Evolutionary conservation across 35 echinoderm and acorn worm species (phyloP).

Genomic region (Amphiura filiformis): DNA sequence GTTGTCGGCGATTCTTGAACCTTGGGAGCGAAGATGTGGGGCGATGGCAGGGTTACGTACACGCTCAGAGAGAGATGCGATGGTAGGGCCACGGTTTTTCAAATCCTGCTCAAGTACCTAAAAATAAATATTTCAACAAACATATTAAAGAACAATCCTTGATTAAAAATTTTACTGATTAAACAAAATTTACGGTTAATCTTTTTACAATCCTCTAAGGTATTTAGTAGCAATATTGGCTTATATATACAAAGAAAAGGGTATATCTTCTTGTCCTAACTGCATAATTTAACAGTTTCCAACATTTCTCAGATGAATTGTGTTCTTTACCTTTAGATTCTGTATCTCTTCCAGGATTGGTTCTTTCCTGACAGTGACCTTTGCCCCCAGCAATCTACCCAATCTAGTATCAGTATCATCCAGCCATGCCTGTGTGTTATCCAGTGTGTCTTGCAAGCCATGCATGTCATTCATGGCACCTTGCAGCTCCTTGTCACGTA

Average conservation of each 20-base stretch:
- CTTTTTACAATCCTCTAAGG: no score
- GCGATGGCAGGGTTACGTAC: slow-evolving; percentile 68
- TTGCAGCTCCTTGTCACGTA: slow-evolving; percentile 59
- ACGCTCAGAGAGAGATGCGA: slow-evolving; percentile 58
- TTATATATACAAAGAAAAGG: no score
- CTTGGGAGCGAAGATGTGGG: slow-evolving; percentile 48
- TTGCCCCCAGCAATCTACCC: slow-evolving; percentile 61
- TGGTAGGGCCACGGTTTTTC: slow-evolving; percentile 68
- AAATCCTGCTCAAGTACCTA: slow-evolving; percentile 89
- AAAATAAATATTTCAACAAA: background rate
- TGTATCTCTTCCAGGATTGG: slow-evolving; percentile 96
- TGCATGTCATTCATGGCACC: slow-evolving; percentile 80
- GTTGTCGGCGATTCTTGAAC: slow-evolving; percentile 62
- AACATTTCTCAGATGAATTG: no score
- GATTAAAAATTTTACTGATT: no score
- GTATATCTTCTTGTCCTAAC: no score
- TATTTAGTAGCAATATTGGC: no score
- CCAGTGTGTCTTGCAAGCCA: slow-evolving; percentile 70
- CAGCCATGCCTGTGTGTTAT: slow-evolving; percentile 71
- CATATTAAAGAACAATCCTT: no score
- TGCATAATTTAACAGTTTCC: background rate
- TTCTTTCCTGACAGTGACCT: slow-evolving; percentile 85
- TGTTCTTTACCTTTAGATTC: slow-evolving; percentile 56
- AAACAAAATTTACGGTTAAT: no score
- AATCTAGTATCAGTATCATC: slow-evolving; percentile 81